phyloP scores from a whole-genome alignment of 2,797 vertebrate genomes.

The Philypnodon macrostomus region DNA sequence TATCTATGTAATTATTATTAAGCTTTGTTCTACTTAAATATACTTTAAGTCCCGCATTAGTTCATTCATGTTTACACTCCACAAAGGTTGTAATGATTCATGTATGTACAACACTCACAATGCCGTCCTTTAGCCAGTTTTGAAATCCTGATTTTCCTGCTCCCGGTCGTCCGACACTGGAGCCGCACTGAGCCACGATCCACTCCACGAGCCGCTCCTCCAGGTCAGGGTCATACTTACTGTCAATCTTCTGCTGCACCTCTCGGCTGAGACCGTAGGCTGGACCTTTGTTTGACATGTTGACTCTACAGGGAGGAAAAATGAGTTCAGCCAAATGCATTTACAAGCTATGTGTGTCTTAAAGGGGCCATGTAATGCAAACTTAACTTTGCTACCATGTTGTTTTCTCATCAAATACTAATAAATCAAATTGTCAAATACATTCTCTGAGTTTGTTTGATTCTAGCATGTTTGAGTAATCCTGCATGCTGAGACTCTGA shows the following conservation, averaged over 20 bases:
- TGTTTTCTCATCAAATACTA: no score
- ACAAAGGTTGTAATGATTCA: no score
- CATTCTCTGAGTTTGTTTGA: no score
- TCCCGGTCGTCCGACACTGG: constrained; percentile 72
- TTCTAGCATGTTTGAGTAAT: no score
- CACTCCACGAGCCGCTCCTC: constrained; percentile 89
- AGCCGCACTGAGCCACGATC: constrained; percentile 85
- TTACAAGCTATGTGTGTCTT: constrained; percentile 15
- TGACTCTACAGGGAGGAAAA: constrained; percentile 47
- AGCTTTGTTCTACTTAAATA: no score
- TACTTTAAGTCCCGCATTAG: no score
- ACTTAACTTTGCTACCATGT: no score
- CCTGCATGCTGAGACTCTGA: no score
- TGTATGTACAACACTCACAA: constrained; percentile 74
- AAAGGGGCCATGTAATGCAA: no score
- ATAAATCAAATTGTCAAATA: no score
- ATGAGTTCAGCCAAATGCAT: constrained; percentile 12
- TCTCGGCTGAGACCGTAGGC: constrained; percentile 90
- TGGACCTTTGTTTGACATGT: constrained; percentile 91
- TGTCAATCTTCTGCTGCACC: constrained; percentile 91
- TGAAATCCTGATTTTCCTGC: constrained; percentile 88
- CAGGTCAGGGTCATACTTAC: constrained; percentile 92
- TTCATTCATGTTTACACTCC: no score
- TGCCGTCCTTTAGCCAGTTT: constrained; percentile 92
- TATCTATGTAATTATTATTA: no score